Evolutionary conservation across 35 echinoderm and acorn worm genomes (phyloP).

Genomic region (Heliocidaris erythrogramma): DNA sequence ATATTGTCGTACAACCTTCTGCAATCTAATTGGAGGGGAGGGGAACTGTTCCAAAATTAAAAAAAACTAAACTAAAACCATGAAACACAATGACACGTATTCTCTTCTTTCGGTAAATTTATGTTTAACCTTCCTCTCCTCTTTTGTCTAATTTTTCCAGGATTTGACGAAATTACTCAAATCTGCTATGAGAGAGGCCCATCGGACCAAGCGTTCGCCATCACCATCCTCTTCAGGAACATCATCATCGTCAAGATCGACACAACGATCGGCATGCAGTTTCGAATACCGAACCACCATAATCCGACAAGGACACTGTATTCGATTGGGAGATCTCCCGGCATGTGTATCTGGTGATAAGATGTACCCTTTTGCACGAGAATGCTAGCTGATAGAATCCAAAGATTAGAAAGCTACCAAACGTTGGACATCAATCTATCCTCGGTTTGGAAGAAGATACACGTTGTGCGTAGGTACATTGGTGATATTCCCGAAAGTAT

Average conservation of each 20-base stretch:
- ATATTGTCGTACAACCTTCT: too few species aligned
- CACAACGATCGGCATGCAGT: not conserved
- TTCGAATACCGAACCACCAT: constrained; percentile 19
- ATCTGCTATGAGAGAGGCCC: constrained; percentile 17
- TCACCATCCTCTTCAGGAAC: not conserved
- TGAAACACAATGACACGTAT: not conserved
- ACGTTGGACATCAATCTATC: too few species aligned
- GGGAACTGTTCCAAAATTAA: too few species aligned
- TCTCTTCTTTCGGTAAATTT: not conserved
- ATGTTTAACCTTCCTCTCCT: not conserved
- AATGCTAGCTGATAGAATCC: not conserved
- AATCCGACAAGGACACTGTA: not conserved
- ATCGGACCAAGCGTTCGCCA: constrained; percentile 9
- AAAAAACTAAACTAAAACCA: not conserved
- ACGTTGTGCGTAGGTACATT: not conserved
- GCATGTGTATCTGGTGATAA: constrained; percentile 1
- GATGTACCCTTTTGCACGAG: not conserved
- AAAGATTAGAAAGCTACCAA: too few species aligned
- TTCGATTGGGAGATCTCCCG: not conserved
- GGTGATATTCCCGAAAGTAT: not conserved
- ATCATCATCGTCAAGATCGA: not conserved
- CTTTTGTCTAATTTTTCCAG: not conserved
- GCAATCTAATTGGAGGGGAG: too few species aligned
- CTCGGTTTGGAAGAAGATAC: too few species aligned
- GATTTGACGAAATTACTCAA: not conserved